These are phyloP conservation scores for Bos taurus DNA, from an alignment of 2,113 vertebrate genomes.

Conservation along the genomic window DNA sequence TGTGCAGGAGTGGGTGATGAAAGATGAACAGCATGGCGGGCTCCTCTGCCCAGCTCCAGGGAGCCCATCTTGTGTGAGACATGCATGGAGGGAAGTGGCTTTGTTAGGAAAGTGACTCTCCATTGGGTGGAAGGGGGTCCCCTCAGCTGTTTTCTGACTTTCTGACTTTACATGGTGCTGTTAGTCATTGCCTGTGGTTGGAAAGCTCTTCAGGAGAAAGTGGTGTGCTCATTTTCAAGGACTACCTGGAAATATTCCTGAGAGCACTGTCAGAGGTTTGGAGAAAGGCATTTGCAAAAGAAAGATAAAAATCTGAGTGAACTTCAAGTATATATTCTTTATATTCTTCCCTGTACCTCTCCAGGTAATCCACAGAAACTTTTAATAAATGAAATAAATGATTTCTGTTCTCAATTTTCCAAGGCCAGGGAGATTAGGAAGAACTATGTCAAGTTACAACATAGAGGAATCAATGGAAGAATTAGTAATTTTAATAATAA, in stretches of 20 bases:
- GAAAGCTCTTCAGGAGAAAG: neutral
- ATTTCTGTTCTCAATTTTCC: neutral
- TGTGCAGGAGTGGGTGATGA: neutral
- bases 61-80: neutral
- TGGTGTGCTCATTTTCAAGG: neutral
- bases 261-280: neutral
- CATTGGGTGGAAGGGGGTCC: fast-evolving
- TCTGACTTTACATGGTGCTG: neutral
- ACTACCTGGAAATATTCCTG: neutral
- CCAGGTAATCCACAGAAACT: neutral
- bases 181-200: neutral
- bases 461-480: neutral
- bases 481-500: neutral
- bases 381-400: neutral
- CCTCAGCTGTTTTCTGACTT: neutral
- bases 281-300: neutral
- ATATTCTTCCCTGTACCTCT: neutral
- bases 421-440: neutral
- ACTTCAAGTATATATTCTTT: neutral
- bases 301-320: neutral
- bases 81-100: neutral
- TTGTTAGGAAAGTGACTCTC: neutral
- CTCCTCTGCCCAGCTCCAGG: neutral
- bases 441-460: neutral
- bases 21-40: neutral